Evolutionary conservation across 2,888 invertebrate species (phyloP).

Genomic region (Entomobrya proxima): DNA sequence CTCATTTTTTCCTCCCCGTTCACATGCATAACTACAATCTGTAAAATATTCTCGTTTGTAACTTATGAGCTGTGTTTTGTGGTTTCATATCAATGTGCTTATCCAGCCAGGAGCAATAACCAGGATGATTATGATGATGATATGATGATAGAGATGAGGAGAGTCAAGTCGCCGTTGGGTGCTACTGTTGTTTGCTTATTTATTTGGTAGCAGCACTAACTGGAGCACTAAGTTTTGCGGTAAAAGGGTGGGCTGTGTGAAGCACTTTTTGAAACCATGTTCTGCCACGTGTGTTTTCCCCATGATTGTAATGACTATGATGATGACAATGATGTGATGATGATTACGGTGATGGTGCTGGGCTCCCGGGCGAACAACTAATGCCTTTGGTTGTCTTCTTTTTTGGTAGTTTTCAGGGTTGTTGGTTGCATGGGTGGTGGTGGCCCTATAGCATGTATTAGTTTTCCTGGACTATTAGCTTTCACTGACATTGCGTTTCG

Average conservation of each 20-base stretch:
- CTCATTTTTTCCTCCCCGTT: background rate
- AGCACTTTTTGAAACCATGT: constrained; percentile 47
- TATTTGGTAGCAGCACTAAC: constrained; percentile 16
- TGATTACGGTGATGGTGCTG: constrained; percentile 47
- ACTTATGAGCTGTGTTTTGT: background rate
- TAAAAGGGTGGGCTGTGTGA: constrained; percentile 57
- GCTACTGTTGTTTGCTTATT: constrained; percentile 30
- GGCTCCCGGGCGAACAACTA: constrained; percentile 35
- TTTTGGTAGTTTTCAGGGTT: constrained; percentile 35
- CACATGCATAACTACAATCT: background rate
- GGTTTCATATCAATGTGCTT: constrained; percentile 36
- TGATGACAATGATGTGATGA: constrained; percentile 25
- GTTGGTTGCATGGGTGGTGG: constrained; percentile 27
- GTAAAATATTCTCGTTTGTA: background rate
- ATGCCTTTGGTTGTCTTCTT: constrained; percentile 40
- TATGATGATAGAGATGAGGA: constrained; percentile 38
- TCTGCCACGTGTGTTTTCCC: constrained; percentile 67
- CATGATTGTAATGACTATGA: constrained; percentile 52
- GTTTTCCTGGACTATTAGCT: constrained; percentile 52
- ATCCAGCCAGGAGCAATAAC: constrained; percentile 58
- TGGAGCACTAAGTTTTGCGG: constrained; percentile 41
- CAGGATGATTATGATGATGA: constrained; percentile 35
- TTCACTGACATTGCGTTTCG: constrained; percentile 11
- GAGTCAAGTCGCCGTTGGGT: constrained; percentile 63
- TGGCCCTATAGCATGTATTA: background rate